Conservation (phyloP, 2,888 invertebrate species). For the Hirtodrosophila alboralis region DNA sequence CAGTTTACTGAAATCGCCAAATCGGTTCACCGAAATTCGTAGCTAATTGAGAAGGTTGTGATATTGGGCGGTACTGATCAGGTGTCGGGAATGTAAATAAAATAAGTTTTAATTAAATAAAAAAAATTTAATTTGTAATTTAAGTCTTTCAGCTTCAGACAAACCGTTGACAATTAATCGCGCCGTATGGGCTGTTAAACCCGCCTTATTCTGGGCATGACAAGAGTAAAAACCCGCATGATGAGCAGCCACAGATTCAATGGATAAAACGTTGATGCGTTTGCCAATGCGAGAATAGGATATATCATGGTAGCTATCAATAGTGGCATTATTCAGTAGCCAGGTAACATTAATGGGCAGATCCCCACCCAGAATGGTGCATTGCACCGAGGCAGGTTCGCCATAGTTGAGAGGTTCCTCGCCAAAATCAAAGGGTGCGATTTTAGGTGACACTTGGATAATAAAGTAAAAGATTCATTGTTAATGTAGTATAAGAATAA, state of each 20-base stretch:
- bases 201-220: constrained; percentile 88
- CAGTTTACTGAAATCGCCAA: constrained; percentile 91
- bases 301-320: constrained; percentile 84
- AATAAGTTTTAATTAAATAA: constrained; percentile 16
- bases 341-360: constrained; percentile 87
- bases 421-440: constrained; percentile 86
- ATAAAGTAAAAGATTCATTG: too few relatives aligned
- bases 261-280: constrained; percentile 87
- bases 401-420: constrained; percentile 87
- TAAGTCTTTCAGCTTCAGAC: constrained; percentile 24
- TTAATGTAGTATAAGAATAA: too few relatives aligned
- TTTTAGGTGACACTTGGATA: constrained; percentile 85
- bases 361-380: constrained; percentile 87
- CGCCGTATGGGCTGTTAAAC: constrained; percentile 86
- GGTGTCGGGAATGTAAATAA: constrained; percentile 1
- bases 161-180: constrained; percentile 87
- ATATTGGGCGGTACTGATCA: constrained; percentile 84
- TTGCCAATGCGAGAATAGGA: constrained; percentile 87
- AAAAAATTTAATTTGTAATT: background rate
- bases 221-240: constrained; percentile 90
- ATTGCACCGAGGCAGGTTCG: constrained; percentile 86
- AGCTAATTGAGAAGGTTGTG: constrained; percentile 90
- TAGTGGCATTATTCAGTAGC: constrained; percentile 85
- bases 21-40: constrained; percentile 90
- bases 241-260: constrained; percentile 85